Base-by-base conservation (phyloP, 2,888 invertebrate species). In the Drosophila dives region DNA sequence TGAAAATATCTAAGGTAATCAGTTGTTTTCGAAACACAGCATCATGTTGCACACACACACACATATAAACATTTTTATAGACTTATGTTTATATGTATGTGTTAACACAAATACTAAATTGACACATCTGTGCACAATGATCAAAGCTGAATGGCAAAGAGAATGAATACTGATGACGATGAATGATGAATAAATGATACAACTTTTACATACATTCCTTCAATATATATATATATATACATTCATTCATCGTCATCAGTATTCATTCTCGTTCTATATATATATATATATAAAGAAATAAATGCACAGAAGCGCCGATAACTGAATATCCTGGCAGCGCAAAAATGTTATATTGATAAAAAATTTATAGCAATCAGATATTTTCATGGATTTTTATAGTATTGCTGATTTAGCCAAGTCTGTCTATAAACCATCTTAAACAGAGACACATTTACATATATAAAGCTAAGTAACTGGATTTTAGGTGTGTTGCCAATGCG, bases 111-210 rank as follows among this genome's bases (percentile, higher is more conserved):
- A 17, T 29, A 29, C 29, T n/a, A 50, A 50, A 42, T 33, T 58
- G 59, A 62, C 56, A 26, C 45, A 33, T 58, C 26, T 56, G 33
- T 42, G 15, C 23, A 12, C 40, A 42, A 33, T 23, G 62, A 42
- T 56, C 62, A 62, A 56, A 42, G 42, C 12, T 33, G 34, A 45
- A 26, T n/a, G 26, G 58, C 62, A 45, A 20, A 42, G 58, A 38
- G 17, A n/a, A 45, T 8, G 45, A 45, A 62, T 62, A 59, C 26
- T 58, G 58, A 23, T 34, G 42, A 34, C 15, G 53, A 61, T 61
- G 53, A 40, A 61, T 61, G 29, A 54, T 40, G 12, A 23, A 45
- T 45, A 23, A 45, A 45, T 45, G 45, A 45, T 40, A 40, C n/a
- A 40, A 4, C 40, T n/a, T 40, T 12, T 20, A 45, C 12, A 20